Percentiles rank a stretch among this genome's conserved stretches.
Conservation (phyloP, 2,113 vertebrate species). For the Strix uralensis region DNA sequence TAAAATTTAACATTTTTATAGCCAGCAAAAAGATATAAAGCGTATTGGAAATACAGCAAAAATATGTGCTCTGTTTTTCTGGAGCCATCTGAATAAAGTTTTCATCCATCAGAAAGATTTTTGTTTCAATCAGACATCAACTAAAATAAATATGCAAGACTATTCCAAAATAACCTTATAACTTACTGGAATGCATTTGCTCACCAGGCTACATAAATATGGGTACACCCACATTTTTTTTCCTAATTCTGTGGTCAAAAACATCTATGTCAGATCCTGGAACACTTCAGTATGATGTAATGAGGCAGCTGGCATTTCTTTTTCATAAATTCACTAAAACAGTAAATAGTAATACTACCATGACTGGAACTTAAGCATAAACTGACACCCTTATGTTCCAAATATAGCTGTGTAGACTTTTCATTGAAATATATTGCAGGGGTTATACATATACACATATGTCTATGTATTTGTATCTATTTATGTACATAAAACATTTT, state of each 20-base stretch:
- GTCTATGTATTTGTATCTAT: too few species aligned
- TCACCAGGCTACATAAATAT: conserved; percentile 36
- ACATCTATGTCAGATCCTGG: conserved; percentile 45
- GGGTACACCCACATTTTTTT: conserved; percentile 36
- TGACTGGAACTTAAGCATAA: not conserved
- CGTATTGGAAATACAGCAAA: not conserved
- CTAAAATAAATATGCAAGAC: not conserved
- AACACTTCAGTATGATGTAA: conserved; percentile 36
- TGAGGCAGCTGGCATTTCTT: conserved; percentile 42
- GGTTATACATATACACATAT: too few species aligned
- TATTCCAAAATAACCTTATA: conserved; percentile 50
- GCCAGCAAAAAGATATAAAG: not conserved
- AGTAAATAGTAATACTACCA: not conserved
- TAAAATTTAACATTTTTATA: not conserved
- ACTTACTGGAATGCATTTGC: conserved; percentile 31
- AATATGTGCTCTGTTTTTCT: not conserved
- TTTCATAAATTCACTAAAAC: conserved; percentile 9
- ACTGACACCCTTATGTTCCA: not conserved
- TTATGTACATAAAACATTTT: not conserved
- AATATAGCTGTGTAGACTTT: not conserved
- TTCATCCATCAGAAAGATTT: not conserved
- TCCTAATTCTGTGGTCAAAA: conserved; percentile 20
- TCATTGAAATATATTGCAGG: not conserved
- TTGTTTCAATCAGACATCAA: not conserved
- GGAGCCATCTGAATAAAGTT: not conserved